phyloP scores from a whole-genome alignment of 2,888 invertebrate species.

The Rhagophthalmus giganteus region DNA sequence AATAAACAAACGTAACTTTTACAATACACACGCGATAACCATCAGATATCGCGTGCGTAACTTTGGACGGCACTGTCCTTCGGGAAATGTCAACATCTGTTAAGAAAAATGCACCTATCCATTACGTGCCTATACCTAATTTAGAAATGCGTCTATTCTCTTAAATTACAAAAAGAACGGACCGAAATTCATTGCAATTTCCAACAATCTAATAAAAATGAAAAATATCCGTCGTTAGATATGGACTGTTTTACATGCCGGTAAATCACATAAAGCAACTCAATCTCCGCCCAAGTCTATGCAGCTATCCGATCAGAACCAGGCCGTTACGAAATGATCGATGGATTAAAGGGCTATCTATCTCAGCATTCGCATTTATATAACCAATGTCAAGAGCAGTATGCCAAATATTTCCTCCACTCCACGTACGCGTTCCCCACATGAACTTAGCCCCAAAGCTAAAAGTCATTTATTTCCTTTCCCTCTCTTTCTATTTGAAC shows the following conservation, averaged over 20 bases:
- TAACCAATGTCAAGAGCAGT: slow-evolving; percentile 46
- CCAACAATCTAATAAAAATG: no score
- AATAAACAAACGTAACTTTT: slow-evolving; percentile 10
- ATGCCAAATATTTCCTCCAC: slow-evolving; percentile 12
- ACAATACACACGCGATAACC: slow-evolving; percentile 26
- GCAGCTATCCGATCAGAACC: slow-evolving; percentile 46
- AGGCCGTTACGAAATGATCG: slow-evolving; percentile 51
- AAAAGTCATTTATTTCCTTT: not conserved
- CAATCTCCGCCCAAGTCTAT: slow-evolving; percentile 36
- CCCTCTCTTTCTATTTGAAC: not conserved
- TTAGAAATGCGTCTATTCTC: no score
- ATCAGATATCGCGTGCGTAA: slow-evolving; percentile 29
- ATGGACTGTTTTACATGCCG: slow-evolving; percentile 13
- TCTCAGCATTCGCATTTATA: slow-evolving; percentile 48
- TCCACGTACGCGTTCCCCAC: not conserved
- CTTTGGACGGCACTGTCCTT: slow-evolving; percentile 29
- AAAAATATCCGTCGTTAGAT: no score
- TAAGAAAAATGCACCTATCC: slow-evolving; percentile 43
- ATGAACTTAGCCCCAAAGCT: not conserved
- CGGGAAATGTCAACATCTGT: slow-evolving; percentile 42
- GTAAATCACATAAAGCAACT: slow-evolving; percentile 38
- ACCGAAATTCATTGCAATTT: no score
- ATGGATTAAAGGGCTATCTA: slow-evolving; percentile 50
- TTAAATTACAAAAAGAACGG: no score
- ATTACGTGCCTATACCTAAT: no score